Evolutionary conservation across 2,113 vertebrate genomes (phyloP).

Genomic region (Pontoporia blainvillei): DNA sequence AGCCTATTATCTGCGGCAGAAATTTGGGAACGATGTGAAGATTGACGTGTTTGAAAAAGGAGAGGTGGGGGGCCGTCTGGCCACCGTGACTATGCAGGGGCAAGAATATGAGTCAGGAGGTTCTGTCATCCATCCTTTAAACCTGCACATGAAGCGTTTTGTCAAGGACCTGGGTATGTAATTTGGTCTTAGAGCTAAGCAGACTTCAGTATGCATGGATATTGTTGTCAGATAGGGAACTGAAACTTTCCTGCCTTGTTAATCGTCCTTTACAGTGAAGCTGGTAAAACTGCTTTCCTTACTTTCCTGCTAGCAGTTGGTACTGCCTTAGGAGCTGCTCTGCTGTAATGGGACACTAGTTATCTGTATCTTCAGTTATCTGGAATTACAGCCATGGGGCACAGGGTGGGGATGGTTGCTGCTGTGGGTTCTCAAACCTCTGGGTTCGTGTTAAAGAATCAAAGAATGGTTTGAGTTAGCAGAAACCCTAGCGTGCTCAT

Average conservation of each 20-base stretch:
- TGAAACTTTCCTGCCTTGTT: not conserved
- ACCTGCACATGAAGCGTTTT: conserved; percentile 96
- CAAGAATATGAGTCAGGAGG: conserved; percentile 89
- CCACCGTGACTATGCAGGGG: conserved; percentile 83
- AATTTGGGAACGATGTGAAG: conserved; percentile 87
- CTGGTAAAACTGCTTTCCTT: not conserved
- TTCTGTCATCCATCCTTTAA: conserved; percentile 89
- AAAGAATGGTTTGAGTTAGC: not conserved
- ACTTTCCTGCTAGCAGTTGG: not conserved
- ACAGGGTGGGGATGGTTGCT: not conserved
- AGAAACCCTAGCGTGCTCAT: not conserved
- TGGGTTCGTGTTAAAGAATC: conserved; percentile 34
- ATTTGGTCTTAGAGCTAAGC: not conserved
- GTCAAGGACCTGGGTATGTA: conserved; percentile 89
- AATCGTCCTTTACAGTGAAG: not conserved
- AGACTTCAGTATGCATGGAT: not conserved
- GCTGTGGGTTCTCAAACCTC: not conserved
- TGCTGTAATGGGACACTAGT: conserved; percentile 51
- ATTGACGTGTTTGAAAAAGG: conserved; percentile 90
- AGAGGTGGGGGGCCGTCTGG: conserved; percentile 87
- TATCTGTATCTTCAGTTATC: conserved; percentile 54
- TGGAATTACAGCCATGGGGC: conserved; percentile 59
- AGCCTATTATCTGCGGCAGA: conserved; percentile 90
- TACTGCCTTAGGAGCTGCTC: not conserved
- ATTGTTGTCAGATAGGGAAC: conserved; percentile 21